These are phyloP conservation scores for Acanthaster planci DNA, from an alignment of 35 echinoderm and acorn worm species.

Conservation along the genomic window DNA sequence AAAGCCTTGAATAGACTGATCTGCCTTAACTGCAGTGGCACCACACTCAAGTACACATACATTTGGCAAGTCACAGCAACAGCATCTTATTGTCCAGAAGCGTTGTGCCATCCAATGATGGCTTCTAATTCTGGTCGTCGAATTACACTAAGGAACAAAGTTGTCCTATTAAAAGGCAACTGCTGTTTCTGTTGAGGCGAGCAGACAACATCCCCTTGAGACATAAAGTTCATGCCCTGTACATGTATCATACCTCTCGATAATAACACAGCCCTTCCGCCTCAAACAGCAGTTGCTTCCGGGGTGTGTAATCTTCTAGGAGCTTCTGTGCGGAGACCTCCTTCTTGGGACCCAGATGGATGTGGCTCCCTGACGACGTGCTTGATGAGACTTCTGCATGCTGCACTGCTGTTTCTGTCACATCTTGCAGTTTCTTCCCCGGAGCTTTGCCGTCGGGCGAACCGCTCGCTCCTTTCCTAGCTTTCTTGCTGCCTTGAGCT, in stretches of 20 bases:
- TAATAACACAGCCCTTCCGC: background rate
- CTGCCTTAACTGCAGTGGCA: too few species aligned
- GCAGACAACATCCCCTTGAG: too few species aligned
- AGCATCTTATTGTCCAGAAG: too few species aligned
- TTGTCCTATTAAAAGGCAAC: too few species aligned
- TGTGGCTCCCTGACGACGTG: background rate
- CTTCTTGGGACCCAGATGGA: background rate
- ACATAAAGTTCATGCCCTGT: background rate
- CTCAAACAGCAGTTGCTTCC: slow-evolving; percentile 21
- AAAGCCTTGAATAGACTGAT: too few species aligned
- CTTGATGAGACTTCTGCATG: slow-evolving; percentile 41
- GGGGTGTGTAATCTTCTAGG: background rate
- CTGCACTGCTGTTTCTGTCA: background rate
- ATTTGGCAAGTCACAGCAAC: too few species aligned
- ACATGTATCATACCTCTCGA: background rate
- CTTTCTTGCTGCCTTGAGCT: background rate
- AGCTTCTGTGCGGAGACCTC: background rate
- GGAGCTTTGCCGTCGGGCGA: background rate
- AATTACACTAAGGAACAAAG: too few species aligned
- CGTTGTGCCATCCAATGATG: too few species aligned
- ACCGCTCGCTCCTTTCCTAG: background rate
- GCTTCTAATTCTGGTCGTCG: too few species aligned
- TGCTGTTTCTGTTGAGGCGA: too few species aligned
- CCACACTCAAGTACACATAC: background rate
- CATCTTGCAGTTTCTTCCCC: background rate